A percentile compares a stretch with the other conserved stretches of the same genome.
phyloP scores from a whole-genome alignment of 1,140 invertebrate genomes.

The Micrasema minimum region DNA sequence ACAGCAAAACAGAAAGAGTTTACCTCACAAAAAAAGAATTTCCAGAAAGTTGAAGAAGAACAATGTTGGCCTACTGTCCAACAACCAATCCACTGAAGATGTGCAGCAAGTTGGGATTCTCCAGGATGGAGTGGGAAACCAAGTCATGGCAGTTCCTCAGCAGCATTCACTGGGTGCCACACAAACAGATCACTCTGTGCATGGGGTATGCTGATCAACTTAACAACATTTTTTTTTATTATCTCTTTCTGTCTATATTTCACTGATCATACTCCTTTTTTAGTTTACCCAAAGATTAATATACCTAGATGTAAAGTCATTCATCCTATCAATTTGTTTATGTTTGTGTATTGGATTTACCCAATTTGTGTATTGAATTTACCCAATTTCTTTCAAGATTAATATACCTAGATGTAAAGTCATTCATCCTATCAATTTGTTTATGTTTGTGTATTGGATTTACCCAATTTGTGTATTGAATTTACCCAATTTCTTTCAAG shows the following conservation, averaged over 20 bases:
- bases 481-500: no score
- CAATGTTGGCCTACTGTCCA: conserved; percentile 31
- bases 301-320: no score
- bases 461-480: no score
- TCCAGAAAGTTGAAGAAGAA: conserved; percentile 71
- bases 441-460: no score
- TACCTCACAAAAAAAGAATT: conserved; percentile 76
- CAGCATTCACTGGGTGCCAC: conserved; percentile 31
- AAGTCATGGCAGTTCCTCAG: conserved; percentile 28
- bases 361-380: no score
- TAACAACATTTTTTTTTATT: background rate
- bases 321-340: no score
- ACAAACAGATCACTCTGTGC: conserved; percentile 35
- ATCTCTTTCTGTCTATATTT: background rate
- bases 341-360: no score
- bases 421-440: no score
- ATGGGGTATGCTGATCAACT: conserved; percentile 26
- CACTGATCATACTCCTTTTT: no score
- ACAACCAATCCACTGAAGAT: conserved; percentile 33
- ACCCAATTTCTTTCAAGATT: no score
- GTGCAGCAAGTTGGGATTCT: conserved; percentile 56
- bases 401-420: no score
- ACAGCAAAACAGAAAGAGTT: conserved; percentile 66
- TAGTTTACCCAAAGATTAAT: no score
- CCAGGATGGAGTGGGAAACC: conserved; percentile 37